Conservation (phyloP, 2,113 vertebrate species). For the Ctenomys sociabilis region DNA sequence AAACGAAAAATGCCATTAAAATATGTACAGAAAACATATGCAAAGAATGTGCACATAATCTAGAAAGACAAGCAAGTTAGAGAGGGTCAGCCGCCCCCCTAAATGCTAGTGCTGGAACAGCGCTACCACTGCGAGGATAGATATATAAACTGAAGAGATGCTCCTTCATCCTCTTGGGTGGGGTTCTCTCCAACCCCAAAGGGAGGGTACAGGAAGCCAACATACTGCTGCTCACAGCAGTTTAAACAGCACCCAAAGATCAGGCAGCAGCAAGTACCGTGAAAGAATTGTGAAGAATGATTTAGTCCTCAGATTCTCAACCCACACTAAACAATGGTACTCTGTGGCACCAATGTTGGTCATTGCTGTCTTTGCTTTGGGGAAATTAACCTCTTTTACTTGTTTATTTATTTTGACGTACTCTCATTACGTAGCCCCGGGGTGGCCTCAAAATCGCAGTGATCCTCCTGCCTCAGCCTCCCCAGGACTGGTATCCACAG, state of each 20-base stretch:
- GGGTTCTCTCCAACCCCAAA: not conserved
- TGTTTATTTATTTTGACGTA: not conserved
- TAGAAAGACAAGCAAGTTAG: not conserved
- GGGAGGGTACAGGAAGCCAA: not conserved
- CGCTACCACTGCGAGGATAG: too few relatives aligned
- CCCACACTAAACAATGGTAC: not conserved
- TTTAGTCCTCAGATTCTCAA: not conserved
- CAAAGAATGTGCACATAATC: not conserved
- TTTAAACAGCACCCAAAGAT: not conserved
- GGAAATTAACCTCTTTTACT: not conserved
- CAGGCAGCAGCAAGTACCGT: not conserved
- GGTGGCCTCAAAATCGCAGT: not conserved
- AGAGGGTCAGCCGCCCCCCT: not conserved
- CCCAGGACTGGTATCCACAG: not conserved
- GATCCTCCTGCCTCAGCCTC: not conserved
- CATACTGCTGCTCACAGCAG: not conserved
- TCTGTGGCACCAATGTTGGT: not conserved
- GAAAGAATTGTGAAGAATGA: not conserved
- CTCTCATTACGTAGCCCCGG: not conserved
- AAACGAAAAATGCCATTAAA: conserved; percentile 2
- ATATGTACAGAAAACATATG: not conserved
- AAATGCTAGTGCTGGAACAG: not conserved
- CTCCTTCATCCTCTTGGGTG: not conserved
- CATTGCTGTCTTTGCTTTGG: not conserved
- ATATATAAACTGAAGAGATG: not conserved